Evolutionary conservation across 2,113 vertebrate genomes (phyloP), one percentile per base, ranked within the genome.

Genomic region (Formicarius rufipectus): DNA sequence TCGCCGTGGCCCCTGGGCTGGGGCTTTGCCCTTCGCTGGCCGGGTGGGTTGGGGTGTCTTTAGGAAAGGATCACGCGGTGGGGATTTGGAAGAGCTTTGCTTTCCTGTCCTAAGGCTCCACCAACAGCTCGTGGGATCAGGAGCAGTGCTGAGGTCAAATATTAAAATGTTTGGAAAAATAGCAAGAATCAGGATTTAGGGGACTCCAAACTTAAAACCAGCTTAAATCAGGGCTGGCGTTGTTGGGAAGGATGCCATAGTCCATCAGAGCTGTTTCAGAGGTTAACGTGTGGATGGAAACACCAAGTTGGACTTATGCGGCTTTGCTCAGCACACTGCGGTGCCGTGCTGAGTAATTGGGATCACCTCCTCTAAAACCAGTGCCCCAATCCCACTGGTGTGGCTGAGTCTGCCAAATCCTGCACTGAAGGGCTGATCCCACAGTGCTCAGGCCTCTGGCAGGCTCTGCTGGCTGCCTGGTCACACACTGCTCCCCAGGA

Each of bases 231-330:
- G 31, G 37, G 68, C 17, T 72, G 66, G 5, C 47, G 30, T 1
- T 35, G 28, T 6, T 25, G 55, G 62, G 53, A n/a, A n/a, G 25
- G 83, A 5, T 45, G 52, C 18, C 6, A 0, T 9, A 40, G 40
- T 14, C n/a, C 44, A 3, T 14, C 42, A 3, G 22, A 55, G 39
- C 58, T 56, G 40, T 77, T 72, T 30, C 4, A n/a, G 75, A 66
- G 67, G 37, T 0, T 0, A 27, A 45, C 0, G 0, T 1, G 14
- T 2, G 47, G 24, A 17, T 73, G 42, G 58, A 89, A 90, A 50
- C 4, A 25, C 23, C 15, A 24, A 13, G 1, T 10, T 28, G n/a
- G 33, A 21, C 7, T 50, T 59, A 6, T 7, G 30, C 12, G 9
- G 66, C 60, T 90, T 69, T 60, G 23, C 30, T 42, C 1, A 2